phyloP scores from a whole-genome alignment of 1,140 invertebrate species.

The Macrosteles quadrilineatus region DNA sequence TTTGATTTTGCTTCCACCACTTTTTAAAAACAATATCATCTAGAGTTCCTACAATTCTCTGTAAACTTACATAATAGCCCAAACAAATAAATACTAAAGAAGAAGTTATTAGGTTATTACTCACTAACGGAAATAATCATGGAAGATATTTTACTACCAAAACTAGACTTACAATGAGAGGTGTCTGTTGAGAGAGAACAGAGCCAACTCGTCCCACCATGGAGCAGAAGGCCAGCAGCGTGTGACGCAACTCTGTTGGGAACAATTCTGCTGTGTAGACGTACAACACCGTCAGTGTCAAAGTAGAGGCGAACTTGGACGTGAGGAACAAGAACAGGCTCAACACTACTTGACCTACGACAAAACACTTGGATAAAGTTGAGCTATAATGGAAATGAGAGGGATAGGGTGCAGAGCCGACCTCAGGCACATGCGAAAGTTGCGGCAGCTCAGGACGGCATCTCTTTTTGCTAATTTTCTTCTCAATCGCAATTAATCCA shows the following conservation, averaged over 20 bases:
- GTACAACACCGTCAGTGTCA: constrained; percentile 68
- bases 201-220: constrained; percentile 70
- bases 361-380: neutral
- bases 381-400: neutral
- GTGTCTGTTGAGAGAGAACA: constrained; percentile 66
- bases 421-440: neutral
- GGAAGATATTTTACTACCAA: too few species aligned
- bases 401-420: neutral
- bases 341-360: constrained; percentile 30
- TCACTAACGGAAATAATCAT: too few species aligned
- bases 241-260: constrained; percentile 65
- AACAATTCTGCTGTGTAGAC: constrained; percentile 73
- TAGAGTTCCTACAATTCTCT: too few species aligned
- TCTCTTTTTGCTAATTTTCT: too few species aligned
- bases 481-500: too few species aligned
- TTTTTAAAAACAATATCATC: too few species aligned
- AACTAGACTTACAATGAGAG: constrained; percentile 60
- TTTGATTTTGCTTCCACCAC: too few species aligned
- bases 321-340: constrained; percentile 58
- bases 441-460: neutral
- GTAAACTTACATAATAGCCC: too few species aligned
- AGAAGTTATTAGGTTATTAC: too few species aligned
- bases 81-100: too few species aligned
- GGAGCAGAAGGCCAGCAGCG: constrained; percentile 66
- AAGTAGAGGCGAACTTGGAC: constrained; percentile 73